Base-by-base conservation (phyloP, 2,797 vertebrate genomes). In the Pyrrhura leucotis region DNA sequence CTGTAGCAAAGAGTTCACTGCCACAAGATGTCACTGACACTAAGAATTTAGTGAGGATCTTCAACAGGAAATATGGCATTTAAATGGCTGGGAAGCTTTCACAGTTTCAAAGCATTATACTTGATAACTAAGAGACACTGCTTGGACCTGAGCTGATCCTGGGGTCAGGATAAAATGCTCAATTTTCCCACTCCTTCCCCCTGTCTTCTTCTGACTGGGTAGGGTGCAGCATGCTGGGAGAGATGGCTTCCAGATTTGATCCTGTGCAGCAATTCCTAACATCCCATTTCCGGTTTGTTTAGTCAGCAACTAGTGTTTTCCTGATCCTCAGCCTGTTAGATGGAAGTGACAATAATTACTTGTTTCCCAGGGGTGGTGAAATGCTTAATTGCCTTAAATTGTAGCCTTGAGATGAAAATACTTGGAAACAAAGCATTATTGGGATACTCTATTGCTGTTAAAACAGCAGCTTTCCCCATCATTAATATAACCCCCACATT, bases 21-120 rank as follows among this genome's bases (percentile, higher is more conserved):
- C 96, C 95, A 96, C 95, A 94, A 96, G 95, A 94, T 96, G 96
- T 96, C 95, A 96, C 96, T 92, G 96, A 96, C 95, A 94, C 89
- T 19, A 91, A 96, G 91, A 96, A 89, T 93, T 94, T 88, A 83
- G 82, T 71, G 93, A 94, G 87, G 25, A 51, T 92, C 93, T 85
- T 93, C 61, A 14, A 35, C 0, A 1, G 78, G 65, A 93, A 80
- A 80, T 61, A 26, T 1, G 81, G 87, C 68, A 63, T 83, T 85
- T 72, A 85, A 69, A 47, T 74, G 92, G 68, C 90, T 89, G 91
- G 7, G 44, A 63, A 76, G 71, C 81, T 21, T 16, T 76, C 74
- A 9, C 72, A 87, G 84, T 75, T 92, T 67, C 3, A 3, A 87
- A 40, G 87, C 2, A n/a, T 54, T 26, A 5, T 42, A 7, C 53